Base-by-base conservation (phyloP, 2,888 invertebrate species). In the Stratiomys singularior region DNA sequence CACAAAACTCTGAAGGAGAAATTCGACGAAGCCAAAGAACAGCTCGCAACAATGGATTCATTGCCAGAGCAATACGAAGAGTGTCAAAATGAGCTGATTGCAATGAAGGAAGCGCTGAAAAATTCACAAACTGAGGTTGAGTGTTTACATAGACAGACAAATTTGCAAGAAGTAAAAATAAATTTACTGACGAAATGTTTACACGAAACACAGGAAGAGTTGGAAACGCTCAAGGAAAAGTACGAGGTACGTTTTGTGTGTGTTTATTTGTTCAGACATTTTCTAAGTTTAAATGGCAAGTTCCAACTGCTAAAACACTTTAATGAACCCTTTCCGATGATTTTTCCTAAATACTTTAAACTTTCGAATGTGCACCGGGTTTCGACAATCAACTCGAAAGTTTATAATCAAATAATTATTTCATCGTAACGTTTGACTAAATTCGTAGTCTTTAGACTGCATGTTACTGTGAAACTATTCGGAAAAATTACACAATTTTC, bases 1-100 rank as follows among this genome's bases (percentile, higher is more conserved):
- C 89, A 91, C 81, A 90, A 89, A 80, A 83, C 81, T 0, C 84
- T 92, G 13, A 90, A 90, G 82, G 86, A 84, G 71, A 89, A 91
- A 82, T 87, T 88, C 78, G 89, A 85, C 60, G 88, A 88, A 21
- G 84, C 90, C 46, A 87, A 88, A 82, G 89, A 90, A 56, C 86
- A 87, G 77, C 81, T 88, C 21, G 81, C 84, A 1, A 88, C 88
- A 80, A 87, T 90, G 78, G 87, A 89, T 80, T 89, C 89, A 80
- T 85, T 89, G 0, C 87, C 89, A 11, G 88, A 88, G 77, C 88
- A 89, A 77, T 88, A 89, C 81, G 91, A 91, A 81, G 85, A 84
- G n/a, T 85, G 87, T 9, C 85, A 87, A 63, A 80, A 78, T 15
- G 82, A 85, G 44, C 81, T 86, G 1, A 82, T 86, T 44, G 81